A percentile compares a stretch with the other conserved stretches of the same genome.
These are phyloP conservation scores for Sitta europaea DNA, from an alignment of 2,113 vertebrate species.

Conservation along the genomic window DNA sequence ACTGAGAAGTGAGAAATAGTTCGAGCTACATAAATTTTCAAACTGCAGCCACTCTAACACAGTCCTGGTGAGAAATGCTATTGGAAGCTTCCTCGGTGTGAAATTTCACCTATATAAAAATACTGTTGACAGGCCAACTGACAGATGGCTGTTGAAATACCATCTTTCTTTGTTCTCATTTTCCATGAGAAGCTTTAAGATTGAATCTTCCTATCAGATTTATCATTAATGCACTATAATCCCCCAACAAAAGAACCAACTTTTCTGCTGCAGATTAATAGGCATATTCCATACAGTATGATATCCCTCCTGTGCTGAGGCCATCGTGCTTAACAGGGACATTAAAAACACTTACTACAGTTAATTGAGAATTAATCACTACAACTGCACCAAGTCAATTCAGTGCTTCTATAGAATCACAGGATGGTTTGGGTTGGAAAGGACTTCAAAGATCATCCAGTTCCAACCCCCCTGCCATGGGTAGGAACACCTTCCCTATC, in stretches of 20 bases:
- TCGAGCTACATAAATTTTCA: background rate
- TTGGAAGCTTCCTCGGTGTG: constrained; percentile 25
- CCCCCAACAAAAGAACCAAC: background rate
- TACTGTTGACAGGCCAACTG: constrained; percentile 7
- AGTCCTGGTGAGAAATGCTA: constrained; percentile 3
- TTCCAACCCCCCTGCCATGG: background rate
- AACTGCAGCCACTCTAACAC: background rate
- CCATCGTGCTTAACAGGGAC: background rate
- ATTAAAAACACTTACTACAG: background rate
- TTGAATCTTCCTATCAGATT: constrained; percentile 23
- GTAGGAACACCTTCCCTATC: background rate
- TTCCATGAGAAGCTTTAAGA: constrained; percentile 25
- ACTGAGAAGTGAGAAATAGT: background rate
- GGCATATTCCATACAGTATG: background rate
- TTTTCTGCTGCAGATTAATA: background rate
- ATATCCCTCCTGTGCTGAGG: background rate
- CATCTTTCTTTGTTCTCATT: constrained; percentile 45
- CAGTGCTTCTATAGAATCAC: background rate
- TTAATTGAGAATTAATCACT: background rate
- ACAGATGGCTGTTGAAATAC: constrained; percentile 43
- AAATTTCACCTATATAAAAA: constrained; percentile 47
- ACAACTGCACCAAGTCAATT: background rate
- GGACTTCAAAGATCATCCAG: background rate
- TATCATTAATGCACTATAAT: constrained; percentile 17
- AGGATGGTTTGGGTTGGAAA: background rate